phyloP scores from a whole-genome alignment of 2,797 vertebrate species.

The Premnoplex brunnescens region DNA sequence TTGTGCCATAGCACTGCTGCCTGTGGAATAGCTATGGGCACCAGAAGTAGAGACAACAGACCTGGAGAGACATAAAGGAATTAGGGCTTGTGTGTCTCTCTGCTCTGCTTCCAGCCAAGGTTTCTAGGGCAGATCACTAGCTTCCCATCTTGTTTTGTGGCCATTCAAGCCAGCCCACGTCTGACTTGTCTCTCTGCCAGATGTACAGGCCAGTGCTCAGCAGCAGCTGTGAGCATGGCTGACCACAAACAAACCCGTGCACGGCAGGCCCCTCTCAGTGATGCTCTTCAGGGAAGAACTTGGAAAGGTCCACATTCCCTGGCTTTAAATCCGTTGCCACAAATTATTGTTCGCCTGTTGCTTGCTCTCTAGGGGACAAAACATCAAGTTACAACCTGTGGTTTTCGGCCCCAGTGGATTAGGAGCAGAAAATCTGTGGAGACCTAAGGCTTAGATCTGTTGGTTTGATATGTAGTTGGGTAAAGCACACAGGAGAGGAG shows the following conservation, averaged over 20 bases:
- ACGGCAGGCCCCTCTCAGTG: background rate
- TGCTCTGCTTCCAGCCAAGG: background rate
- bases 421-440: constrained; percentile 46
- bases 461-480: constrained; percentile 2
- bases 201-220: background rate
- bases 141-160: background rate
- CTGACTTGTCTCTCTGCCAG: background rate
- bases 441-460: constrained; percentile 19
- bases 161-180: rapidly evolving
- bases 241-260: background rate
- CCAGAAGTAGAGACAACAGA: background rate
- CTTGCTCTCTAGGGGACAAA: constrained; percentile 47
- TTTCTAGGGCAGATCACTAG: background rate
- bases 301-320: background rate
- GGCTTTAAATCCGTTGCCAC: background rate
- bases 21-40: background rate
- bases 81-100: background rate
- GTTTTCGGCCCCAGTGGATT: constrained; percentile 36
- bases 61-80: background rate
- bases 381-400: constrained; percentile 48
- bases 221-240: background rate
- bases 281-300: background rate
- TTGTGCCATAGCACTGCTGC: background rate
- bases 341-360: background rate
- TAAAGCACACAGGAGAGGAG: background rate